Evolutionary conservation across 2,113 vertebrate species (phyloP).

Genomic region (Periophthalmodon schlosseri): DNA sequence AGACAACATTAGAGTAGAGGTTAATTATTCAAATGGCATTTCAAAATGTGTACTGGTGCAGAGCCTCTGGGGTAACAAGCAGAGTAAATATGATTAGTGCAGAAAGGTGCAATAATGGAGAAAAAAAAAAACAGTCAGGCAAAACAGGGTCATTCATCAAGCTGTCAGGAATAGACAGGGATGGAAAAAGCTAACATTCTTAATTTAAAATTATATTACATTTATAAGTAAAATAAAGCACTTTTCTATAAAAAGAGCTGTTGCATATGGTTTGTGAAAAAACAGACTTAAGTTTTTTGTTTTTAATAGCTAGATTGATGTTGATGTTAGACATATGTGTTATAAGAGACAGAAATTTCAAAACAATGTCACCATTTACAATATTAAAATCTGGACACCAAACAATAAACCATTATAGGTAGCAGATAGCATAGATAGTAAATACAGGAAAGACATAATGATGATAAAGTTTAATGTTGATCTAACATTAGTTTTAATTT

Average conservation of each 20-base stretch:
- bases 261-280: too few relatives aligned
- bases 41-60: constrained; percentile 15
- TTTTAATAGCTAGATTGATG: too few relatives aligned
- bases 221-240: too few relatives aligned
- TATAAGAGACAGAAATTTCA: not conserved
- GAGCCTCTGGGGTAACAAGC: constrained; percentile 18
- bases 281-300: too few relatives aligned
- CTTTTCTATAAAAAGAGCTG: too few relatives aligned
- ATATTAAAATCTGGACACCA: not conserved
- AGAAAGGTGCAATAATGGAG: constrained; percentile 9
- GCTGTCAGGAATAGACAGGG: not conserved
- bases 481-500: not conserved
- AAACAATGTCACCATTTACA: not conserved
- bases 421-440: not conserved
- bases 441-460: not conserved
- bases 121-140: not conserved
- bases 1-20: constrained; percentile 22
- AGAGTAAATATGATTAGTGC: constrained; percentile 21
- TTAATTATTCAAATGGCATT: constrained; percentile 52
- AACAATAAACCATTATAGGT: not conserved
- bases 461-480: not conserved
- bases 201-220: too few relatives aligned
- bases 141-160: constrained; percentile 3
- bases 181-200: not conserved
- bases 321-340: not conserved